phyloP scores from a whole-genome alignment of 2,797 vertebrate genomes.

The Pseudochaenichthys georgianus region DNA sequence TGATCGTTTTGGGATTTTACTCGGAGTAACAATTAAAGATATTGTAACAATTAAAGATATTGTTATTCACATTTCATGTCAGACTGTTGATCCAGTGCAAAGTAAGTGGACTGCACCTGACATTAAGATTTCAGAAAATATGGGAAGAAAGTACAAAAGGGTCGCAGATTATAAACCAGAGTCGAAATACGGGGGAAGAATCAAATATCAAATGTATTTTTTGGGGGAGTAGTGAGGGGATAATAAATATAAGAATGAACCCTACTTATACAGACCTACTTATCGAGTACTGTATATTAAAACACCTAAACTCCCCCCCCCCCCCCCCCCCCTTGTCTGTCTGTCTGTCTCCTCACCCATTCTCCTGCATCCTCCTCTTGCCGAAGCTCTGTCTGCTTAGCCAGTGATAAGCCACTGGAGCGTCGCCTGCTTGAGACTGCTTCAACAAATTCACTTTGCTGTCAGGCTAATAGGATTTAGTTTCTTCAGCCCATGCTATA shows the following conservation, averaged over 20 bases:
- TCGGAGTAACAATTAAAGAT: no score
- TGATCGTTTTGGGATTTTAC: neutral
- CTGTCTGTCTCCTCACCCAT: constrained; percentile 20
- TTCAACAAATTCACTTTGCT: constrained; percentile 75
- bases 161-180: neutral
- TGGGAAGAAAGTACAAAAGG: neutral
- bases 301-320: constrained; percentile 12
- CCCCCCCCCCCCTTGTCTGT: no score
- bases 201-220: no score
- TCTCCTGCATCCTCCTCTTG: constrained; percentile 40
- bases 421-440: constrained; percentile 63
- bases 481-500: constrained; percentile 56
- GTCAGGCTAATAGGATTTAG: constrained; percentile 77
- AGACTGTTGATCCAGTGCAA: neutral
- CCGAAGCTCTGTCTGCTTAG: constrained; percentile 71
- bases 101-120: neutral
- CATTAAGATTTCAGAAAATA: neutral
- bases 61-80: no score
- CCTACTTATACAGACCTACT: neutral
- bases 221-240: neutral
- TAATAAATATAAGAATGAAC: constrained; percentile 2
- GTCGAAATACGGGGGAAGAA: neutral
- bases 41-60: no score
- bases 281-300: constrained; percentile 13
- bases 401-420: constrained; percentile 73